phyloP scores from a whole-genome alignment of 2,888 invertebrate genomes.

The Diaphora mendica region DNA sequence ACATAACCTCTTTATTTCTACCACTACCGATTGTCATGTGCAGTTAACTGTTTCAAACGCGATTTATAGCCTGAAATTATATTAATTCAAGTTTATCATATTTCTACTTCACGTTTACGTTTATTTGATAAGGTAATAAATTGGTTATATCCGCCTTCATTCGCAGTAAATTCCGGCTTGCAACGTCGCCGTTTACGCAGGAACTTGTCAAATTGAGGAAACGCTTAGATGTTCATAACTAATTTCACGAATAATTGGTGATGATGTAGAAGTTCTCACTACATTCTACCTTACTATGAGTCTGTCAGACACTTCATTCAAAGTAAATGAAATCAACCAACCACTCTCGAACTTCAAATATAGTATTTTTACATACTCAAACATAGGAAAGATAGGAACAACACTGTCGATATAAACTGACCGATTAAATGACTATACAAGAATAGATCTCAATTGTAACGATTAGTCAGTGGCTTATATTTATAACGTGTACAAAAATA shows the following conservation, averaged over 20 bases:
- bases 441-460: neutral
- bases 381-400: too few relatives aligned
- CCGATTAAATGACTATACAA: neutral
- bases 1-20: neutral
- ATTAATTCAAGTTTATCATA: slow-evolving; percentile 25
- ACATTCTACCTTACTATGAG: neutral
- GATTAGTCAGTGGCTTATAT: neutral
- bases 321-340: too few relatives aligned
- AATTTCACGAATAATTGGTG: slow-evolving; percentile 19
- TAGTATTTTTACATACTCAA: too few relatives aligned
- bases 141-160: slow-evolving; percentile 48
- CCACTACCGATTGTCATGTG: neutral
- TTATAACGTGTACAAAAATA: slow-evolving; percentile 1
- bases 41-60: neutral
- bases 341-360: too few relatives aligned
- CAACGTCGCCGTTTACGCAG: slow-evolving; percentile 40
- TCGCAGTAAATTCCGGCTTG: slow-evolving; percentile 42
- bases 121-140: slow-evolving; percentile 47
- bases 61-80: neutral
- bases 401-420: neutral
- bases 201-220: slow-evolving; percentile 37
- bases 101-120: slow-evolving; percentile 30
- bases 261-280: slow-evolving; percentile 9
- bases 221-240: slow-evolving; percentile 29
- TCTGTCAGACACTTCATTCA: too few relatives aligned